These are phyloP conservation scores for Heliocidaris erythrogramma DNA, from an alignment of 35 echinoderm and acorn worm species.

Conservation along the genomic window DNA sequence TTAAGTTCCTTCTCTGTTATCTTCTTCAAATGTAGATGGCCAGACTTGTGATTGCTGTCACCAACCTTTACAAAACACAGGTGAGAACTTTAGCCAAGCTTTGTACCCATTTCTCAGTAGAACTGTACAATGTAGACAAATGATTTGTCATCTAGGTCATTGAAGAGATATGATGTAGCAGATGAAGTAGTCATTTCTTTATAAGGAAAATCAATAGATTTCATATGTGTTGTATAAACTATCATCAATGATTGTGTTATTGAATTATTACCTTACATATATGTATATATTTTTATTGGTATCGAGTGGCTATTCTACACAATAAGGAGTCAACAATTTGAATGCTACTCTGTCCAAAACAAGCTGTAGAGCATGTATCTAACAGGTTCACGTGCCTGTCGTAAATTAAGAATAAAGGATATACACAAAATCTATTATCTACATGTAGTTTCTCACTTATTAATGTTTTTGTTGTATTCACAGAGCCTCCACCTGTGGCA, in stretches of 20 bases:
- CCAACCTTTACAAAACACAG: constrained; percentile 51
- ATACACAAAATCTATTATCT: too few species aligned
- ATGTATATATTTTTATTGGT: too few species aligned
- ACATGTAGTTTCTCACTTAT: not conserved
- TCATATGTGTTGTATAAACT: not conserved
- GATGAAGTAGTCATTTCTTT: not conserved
- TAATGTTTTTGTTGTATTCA: not conserved
- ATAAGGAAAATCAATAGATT: not conserved
- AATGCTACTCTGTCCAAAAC: too few species aligned
- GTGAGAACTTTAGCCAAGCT: constrained; percentile 44
- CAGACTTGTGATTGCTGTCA: constrained; percentile 75
- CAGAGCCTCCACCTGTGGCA: constrained; percentile 54
- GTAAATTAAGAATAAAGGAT: too few species aligned
- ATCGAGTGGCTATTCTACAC: too few species aligned
- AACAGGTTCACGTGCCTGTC: too few species aligned
- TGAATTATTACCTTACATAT: not conserved
- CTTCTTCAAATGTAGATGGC: constrained; percentile 38
- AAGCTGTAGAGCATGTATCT: too few species aligned
- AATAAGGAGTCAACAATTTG: too few species aligned
- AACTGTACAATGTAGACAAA: not conserved
- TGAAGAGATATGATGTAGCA: not conserved
- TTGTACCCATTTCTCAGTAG: not conserved
- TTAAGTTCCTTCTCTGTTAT: not conserved
- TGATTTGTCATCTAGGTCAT: not conserved
- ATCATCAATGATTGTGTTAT: not conserved